Conservation (phyloP, 92 coral and sea anemone genomes). For the Parazoanthus atlanticus region DNA sequence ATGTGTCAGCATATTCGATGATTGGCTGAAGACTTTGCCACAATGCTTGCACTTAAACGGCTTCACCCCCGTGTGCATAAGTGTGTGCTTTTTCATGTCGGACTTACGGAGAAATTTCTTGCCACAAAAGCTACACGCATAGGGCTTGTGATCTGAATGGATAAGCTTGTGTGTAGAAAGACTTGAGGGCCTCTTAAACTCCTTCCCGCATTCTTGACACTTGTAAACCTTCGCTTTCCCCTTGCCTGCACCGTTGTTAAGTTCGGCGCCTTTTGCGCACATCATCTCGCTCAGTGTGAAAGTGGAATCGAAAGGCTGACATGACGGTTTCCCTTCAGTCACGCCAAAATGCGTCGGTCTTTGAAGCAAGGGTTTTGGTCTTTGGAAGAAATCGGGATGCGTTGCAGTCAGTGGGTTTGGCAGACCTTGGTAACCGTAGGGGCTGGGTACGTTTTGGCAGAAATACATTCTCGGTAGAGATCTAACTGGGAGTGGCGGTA, state of each 20-base stretch:
- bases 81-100: slow-evolving; percentile 89
- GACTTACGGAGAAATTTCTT: slow-evolving; percentile 89
- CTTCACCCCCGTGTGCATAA: slow-evolving; percentile 92
- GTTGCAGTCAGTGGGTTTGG: slow-evolving; percentile 15
- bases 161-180: slow-evolving; percentile 85
- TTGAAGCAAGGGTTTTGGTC: slow-evolving; percentile 23
- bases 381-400: slow-evolving; percentile 12
- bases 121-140: slow-evolving; percentile 79
- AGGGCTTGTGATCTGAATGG: slow-evolving; percentile 91
- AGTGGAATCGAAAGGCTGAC: slow-evolving; percentile 11
- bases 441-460: slow-evolving; percentile 12
- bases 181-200: slow-evolving; percentile 88
- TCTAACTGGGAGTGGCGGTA: slow-evolving; percentile 18
- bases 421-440: slow-evolving; percentile 8
- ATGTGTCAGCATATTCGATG: slow-evolving; percentile 87
- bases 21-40: slow-evolving; percentile 89
- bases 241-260: slow-evolving; percentile 24
- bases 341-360: slow-evolving; percentile 35
- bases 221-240: slow-evolving; percentile 66
- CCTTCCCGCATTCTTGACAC: slow-evolving; percentile 87
- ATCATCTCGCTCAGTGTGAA: slow-evolving; percentile 1
- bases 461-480: slow-evolving; percentile 14
- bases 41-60: slow-evolving; percentile 92
- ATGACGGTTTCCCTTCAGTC: slow-evolving; percentile 27
- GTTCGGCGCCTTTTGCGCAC: slow-evolving; percentile 14